A percentile compares a stretch with the other conserved stretches of the same genome.
phyloP scores from a whole-genome alignment of 2,888 invertebrate species.

The Unio pictorum region DNA sequence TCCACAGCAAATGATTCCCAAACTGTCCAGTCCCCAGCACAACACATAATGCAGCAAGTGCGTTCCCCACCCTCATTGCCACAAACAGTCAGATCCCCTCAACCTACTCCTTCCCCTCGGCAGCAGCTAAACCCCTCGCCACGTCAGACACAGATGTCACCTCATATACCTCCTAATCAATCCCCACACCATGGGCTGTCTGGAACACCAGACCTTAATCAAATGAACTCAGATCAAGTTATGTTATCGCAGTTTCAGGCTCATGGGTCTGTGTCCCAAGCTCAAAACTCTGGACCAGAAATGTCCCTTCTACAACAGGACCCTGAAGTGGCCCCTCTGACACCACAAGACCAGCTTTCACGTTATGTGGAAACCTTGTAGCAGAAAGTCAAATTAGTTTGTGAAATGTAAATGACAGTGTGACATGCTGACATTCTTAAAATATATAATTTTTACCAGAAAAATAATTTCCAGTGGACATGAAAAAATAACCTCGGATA shows the following conservation, averaged over 20 bases:
- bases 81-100: slow-evolving; percentile 80
- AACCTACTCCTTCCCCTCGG: slow-evolving; percentile 83
- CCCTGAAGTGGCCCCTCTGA: slow-evolving; percentile 77
- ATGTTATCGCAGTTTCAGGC: slow-evolving; percentile 69
- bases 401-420: too few species aligned
- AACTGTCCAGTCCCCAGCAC: slow-evolving; percentile 74
- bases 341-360: slow-evolving; percentile 94
- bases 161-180: slow-evolving; percentile 62
- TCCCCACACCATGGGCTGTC: slow-evolving; percentile 68
- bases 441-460: too few species aligned
- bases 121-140: slow-evolving; percentile 72
- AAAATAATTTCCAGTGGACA: too few species aligned
- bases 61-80: slow-evolving; percentile 80
- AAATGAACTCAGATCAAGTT: slow-evolving; percentile 73
- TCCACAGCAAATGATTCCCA: slow-evolving; percentile 74
- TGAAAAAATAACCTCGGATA: too few species aligned
- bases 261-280: slow-evolving; percentile 52
- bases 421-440: too few species aligned
- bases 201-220: slow-evolving; percentile 70
- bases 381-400: slow-evolving; percentile 17
- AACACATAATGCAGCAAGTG: slow-evolving; percentile 84
- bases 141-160: slow-evolving; percentile 67
- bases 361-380: slow-evolving; percentile 86
- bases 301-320: slow-evolving; percentile 61
- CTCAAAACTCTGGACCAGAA: slow-evolving; percentile 46